Evolutionary conservation across 2,113 vertebrate genomes (phyloP).

Genomic region (Cavia aperea): DNA sequence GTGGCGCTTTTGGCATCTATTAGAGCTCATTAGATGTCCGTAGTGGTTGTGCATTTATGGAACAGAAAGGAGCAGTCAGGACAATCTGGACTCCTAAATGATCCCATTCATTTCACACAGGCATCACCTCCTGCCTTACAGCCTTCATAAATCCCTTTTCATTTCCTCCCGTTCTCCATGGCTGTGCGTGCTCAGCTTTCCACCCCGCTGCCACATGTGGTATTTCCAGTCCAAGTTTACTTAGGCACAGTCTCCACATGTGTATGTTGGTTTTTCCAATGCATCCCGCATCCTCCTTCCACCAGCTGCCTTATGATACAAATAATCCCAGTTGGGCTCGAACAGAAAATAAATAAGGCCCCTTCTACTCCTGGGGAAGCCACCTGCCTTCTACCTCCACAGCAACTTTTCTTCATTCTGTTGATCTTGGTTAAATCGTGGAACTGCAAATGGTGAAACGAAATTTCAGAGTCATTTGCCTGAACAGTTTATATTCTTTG

Average conservation of each 20-base stretch:
- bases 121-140: not conserved
- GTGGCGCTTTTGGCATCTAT: not conserved
- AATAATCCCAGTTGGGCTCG: conserved; percentile 28
- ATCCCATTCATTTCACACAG: conserved; percentile 39
- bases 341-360: conserved; percentile 23
- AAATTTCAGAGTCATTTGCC: conserved; percentile 59
- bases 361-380: not conserved
- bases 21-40: not conserved
- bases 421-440: conserved; percentile 46
- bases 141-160: not conserved
- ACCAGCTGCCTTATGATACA: conserved; percentile 40
- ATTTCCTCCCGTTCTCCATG: conserved; percentile 26
- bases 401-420: conserved; percentile 36
- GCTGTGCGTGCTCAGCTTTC: conserved; percentile 18
- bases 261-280: conserved; percentile 39
- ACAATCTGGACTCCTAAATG: conserved; percentile 48
- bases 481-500: conserved; percentile 64
- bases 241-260: conserved; percentile 37
- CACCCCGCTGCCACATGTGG: not conserved
- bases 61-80: not conserved
- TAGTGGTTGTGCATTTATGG: not conserved
- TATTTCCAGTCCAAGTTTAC: conserved; percentile 48
- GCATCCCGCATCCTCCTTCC: not conserved
- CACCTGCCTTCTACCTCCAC: conserved; percentile 33
- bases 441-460: conserved; percentile 45